Base-by-base conservation (phyloP, 2,888 invertebrate species). In the Dendrolimus pini region DNA sequence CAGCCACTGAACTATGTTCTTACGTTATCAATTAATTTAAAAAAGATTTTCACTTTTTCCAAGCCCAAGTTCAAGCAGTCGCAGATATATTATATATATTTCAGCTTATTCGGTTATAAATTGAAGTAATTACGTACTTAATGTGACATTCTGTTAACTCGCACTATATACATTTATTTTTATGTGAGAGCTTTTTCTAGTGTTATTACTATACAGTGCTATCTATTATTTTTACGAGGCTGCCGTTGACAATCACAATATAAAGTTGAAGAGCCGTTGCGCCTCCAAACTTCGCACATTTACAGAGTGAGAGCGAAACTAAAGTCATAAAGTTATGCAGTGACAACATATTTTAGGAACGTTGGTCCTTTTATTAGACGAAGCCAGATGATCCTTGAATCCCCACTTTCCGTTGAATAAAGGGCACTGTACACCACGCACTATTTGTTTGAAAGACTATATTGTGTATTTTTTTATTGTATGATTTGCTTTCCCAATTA, bases 291-390 rank as follows among this genome's bases (percentile, higher is more conserved):
- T 61, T 61, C 54, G 57, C 58, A 54, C 58, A 60, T 61, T 59
- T 57, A 41, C 42, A 55, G 55, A 54, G n/a, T 54, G 54, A 41
- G 55, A 55, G 53, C 75, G 72, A 78, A 86, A 84, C 86, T 85
- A 82, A 83, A 84, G 74, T 82, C 86, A 79, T 89, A 89, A 89
- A 89, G 72, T 87, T 85, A 86, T 85, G 81, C 85, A 85, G 85
- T 86, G 89, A 88, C 88, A 83, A 89, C 87, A 89, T 88, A 89
- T 89, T 87, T 87, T 79, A 82, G 75, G 74, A 83, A 82, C 78
- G 78, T 68, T 71, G 69, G 69, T 81, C 79, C 78, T 85, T 88
- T 86, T 89, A 89, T 89, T 88, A 85, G 82, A 83, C 77, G 74
- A 65, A 75, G 80, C 73, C 74, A 82, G 83, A 87, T 86, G 86